Percentiles rank a stretch among this genome's conserved stretches.
Evolutionary conservation across 2,888 invertebrate species (phyloP).

Genomic region (Ophraella communa): DNA sequence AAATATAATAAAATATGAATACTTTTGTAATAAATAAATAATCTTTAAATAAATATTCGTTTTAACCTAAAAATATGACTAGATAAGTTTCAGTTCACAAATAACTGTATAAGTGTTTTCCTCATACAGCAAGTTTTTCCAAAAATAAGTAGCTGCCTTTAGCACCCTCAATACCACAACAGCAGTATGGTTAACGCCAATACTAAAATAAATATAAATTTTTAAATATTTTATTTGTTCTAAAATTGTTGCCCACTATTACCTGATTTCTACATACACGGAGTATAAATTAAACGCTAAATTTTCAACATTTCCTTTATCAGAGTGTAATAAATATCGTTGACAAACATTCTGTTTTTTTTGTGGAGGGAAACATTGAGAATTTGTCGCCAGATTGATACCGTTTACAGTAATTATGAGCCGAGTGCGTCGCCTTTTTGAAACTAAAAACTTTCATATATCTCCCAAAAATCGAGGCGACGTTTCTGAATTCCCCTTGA

Average conservation of each 20-base stretch:
- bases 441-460: constrained; percentile 23
- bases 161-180: too few species aligned
- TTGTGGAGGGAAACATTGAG: background rate
- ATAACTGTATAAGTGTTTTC: too few species aligned
- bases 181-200: too few species aligned
- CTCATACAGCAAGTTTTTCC: too few species aligned
- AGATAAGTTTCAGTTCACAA: too few species aligned
- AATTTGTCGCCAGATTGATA: background rate
- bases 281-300: background rate
- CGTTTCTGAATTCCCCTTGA: constrained; percentile 20
- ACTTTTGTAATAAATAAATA: too few species aligned
- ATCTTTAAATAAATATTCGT: too few species aligned
- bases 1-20: too few species aligned
- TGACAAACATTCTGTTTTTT: background rate
- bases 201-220: too few species aligned
- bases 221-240: background rate
- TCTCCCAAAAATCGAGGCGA: constrained; percentile 31
- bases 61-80: too few species aligned
- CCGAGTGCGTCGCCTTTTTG: constrained; percentile 35
- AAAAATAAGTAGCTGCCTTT: too few species aligned
- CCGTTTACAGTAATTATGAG: constrained; percentile 29
- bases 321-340: background rate
- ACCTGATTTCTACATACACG: background rate
- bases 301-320: background rate
- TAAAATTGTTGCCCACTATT: background rate